Conservation (phyloP, 1,140 invertebrate genomes). For the Pararge aegeria region DNA sequence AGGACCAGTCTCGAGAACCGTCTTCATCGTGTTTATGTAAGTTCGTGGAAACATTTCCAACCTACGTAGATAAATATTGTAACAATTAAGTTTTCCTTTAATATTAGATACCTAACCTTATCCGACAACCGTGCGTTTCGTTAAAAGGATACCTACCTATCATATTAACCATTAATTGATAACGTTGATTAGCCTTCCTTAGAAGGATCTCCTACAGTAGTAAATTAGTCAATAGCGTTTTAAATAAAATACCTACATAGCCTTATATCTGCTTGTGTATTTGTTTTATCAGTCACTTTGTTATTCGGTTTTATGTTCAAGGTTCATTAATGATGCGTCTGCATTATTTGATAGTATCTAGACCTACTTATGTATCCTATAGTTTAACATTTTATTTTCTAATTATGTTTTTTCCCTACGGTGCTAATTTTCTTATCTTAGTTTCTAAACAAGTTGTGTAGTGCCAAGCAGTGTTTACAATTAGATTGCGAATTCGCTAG, state of each 20-base stretch:
- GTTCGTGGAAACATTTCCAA: conserved; percentile 42
- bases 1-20: conserved; percentile 22
- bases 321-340: no score
- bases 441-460: neutral
- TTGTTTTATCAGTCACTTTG: no score
- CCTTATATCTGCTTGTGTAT: no score
- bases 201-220: no score
- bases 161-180: neutral
- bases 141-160: neutral
- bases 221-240: no score
- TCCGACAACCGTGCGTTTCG: neutral
- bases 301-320: no score
- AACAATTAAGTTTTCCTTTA: conserved; percentile 35
- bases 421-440: neutral
- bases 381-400: no score
- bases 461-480: neutral
- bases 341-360: no score
- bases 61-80: conserved; percentile 7
- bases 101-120: neutral
- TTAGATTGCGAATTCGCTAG: conserved; percentile 23
- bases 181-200: neutral
- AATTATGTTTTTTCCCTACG: no score
- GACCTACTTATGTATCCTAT: no score
- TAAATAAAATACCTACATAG: no score
- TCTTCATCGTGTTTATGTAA: conserved; percentile 49